Evolutionary conservation across 2,113 vertebrate species (phyloP).

Genomic region (Microcebus ravelobensis): DNA sequence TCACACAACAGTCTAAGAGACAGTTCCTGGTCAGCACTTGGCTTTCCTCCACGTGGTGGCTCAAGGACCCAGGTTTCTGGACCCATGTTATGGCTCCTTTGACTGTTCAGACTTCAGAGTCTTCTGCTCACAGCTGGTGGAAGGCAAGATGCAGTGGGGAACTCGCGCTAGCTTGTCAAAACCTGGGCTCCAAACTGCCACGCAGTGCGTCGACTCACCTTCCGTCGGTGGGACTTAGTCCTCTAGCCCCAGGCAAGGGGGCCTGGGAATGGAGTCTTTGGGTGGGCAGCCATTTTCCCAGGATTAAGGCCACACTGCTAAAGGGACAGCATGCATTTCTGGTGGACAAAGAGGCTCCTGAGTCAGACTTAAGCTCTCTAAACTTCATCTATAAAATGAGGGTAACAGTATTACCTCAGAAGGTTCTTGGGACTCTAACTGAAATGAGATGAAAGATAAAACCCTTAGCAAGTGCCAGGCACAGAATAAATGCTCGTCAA

Average conservation of each 20-base stretch:
- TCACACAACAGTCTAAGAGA: background rate
- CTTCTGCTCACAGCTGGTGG: background rate
- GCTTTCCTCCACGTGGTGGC: background rate
- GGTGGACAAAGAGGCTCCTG: background rate
- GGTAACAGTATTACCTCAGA: background rate
- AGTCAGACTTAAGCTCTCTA: background rate
- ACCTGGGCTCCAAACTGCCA: background rate
- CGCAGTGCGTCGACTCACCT: fast-evolving
- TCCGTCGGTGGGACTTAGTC: background rate
- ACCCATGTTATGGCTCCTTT: background rate
- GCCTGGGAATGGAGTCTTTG: background rate
- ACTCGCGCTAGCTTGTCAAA: background rate
- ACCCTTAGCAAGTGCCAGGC: background rate
- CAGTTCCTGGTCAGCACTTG: background rate
- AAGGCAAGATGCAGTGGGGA: background rate
- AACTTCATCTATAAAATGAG: background rate
- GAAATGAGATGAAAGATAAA: background rate
- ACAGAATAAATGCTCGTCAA: background rate
- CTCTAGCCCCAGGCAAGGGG: background rate
- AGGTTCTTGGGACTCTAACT: background rate
- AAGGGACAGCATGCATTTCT: background rate
- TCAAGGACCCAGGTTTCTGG: background rate
- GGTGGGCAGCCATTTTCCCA: no score
- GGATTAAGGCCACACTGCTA: background rate
- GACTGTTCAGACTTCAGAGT: background rate